Conservation (phyloP, 2,113 vertebrate genomes). For the Prunella himalayana region DNA sequence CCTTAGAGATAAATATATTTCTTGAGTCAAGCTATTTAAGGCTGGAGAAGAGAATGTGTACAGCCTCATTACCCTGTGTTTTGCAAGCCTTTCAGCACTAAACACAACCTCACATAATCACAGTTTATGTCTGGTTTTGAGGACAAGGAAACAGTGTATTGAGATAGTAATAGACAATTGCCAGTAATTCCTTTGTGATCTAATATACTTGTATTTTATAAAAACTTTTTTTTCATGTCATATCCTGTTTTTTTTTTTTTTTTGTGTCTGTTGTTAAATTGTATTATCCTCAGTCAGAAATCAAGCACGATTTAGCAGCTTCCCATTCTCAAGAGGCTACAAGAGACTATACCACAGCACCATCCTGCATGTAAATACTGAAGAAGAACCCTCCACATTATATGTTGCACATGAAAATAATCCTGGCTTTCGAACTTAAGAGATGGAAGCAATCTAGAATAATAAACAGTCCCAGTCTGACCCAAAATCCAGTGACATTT, state of each 20-base stretch:
- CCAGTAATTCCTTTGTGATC: neutral
- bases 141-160: neutral
- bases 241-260: neutral
- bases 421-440: accelerated
- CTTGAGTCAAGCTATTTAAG: neutral
- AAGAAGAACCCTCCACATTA: neutral
- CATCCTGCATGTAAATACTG: neutral
- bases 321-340: neutral
- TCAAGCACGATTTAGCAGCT: neutral
- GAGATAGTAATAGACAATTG: neutral
- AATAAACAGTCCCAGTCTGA: neutral
- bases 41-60: neutral
- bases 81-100: neutral
- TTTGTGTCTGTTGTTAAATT: neutral
- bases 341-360: neutral
- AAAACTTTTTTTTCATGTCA: neutral
- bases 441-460: neutral
- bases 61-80: neutral
- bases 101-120: neutral
- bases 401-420: neutral
- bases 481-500: neutral
- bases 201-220: neutral
- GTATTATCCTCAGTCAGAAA: neutral
- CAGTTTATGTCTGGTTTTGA: neutral
- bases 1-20: neutral